Base-by-base conservation (phyloP, 2,888 invertebrate species). In the Phyllotreta striolata region DNA sequence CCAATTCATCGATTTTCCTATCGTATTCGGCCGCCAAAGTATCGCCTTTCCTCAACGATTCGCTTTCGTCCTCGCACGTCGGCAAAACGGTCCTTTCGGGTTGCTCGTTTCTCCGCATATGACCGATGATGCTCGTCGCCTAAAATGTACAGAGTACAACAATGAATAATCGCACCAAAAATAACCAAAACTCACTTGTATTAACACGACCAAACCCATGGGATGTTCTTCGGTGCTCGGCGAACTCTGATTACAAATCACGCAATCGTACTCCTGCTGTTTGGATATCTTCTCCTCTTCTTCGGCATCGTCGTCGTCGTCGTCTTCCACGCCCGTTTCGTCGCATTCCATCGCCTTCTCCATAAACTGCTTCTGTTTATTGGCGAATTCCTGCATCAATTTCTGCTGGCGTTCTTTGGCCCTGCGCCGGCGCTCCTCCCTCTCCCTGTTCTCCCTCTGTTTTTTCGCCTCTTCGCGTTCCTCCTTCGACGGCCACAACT, bases 381-480 rank as follows among this genome's bases (percentile, higher is more conserved):
- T 89, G 6, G 94, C 95, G 84, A 97, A 96, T 78, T 97, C 95
- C 38, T 91, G 92, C 93, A 98, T 95, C 71, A 98, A 82, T 78
- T 93, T 93, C 76, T 93, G 90, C 78, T 97, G 96, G 1, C 97
- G 86, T 75, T 96, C 96, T 73, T 91, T 91, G 0, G 95, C 95
- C 69, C 90, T 86, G 37, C 90, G 87, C 35, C 93, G 87, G n/a
- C 93, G 86, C 76, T 94, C 94, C 74, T 93, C 93, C 69, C 91
- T 88, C 76, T 95, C 94, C 61, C 88, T 84, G 3, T 87, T 86
- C 74, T 91, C 91, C 57, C 87, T 82, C 62, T 83, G 80, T 67
- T 88, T 85, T 71, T 90, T 89, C 76, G 91, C 91, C 64, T 91
- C 88, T 79, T 92, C 92, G 8, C 88, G 85, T 79, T 92, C 91